phyloP scores from a whole-genome alignment of 2,888 invertebrate genomes.

The Rambutsinella grinnellia region DNA sequence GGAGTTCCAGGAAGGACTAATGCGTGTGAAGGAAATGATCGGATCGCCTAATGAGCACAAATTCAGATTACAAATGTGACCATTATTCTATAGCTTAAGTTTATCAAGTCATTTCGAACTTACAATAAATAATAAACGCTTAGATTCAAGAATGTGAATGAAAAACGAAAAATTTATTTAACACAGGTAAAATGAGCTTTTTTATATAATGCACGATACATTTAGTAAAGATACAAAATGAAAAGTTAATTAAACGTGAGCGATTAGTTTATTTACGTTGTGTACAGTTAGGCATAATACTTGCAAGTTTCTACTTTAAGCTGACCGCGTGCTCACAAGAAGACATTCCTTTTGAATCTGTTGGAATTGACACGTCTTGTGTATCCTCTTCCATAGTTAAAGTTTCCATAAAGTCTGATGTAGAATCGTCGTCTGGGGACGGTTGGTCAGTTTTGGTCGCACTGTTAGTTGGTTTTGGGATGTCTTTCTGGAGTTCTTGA shows the following conservation, averaged over 20 bases:
- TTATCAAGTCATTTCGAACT: no score
- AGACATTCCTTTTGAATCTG: constrained; percentile 46
- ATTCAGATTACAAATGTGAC: no score
- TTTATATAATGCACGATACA: no score
- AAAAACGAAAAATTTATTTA: no score
- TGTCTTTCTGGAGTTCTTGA: not conserved
- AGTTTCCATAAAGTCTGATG: constrained; percentile 51
- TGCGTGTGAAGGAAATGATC: constrained; percentile 19
- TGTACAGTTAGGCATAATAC: no score
- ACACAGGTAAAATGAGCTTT: no score
- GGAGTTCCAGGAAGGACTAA: constrained; percentile 66
- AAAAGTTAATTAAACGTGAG: no score
- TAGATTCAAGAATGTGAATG: no score
- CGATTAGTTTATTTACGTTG: no score
- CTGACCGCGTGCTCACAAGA: constrained; percentile 56
- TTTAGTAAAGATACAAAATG: no score
- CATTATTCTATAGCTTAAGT: no score
- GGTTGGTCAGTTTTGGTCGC: not conserved
- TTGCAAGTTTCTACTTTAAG: constrained; percentile 33
- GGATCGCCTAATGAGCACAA: constrained; percentile 12
- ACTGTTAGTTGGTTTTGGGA: not conserved
- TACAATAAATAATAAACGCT: no score
- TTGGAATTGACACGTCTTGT: constrained; percentile 50
- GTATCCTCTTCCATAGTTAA: constrained; percentile 55
- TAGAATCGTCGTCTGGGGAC: constrained; percentile 29